phyloP scores from a whole-genome alignment of 2,888 invertebrate species.

The Chymomyza fuscimana region DNA sequence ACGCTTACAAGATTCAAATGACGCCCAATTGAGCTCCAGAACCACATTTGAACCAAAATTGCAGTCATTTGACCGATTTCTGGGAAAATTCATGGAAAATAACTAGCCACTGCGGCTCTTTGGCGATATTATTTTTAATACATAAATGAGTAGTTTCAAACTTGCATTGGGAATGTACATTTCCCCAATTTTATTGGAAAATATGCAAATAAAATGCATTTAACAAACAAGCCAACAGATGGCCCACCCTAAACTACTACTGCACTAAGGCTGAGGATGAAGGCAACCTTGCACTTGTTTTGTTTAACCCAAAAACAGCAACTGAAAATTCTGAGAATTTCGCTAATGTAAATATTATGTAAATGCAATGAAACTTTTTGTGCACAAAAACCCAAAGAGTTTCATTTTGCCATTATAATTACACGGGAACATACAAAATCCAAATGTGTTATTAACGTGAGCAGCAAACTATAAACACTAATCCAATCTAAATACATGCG shows the following conservation, averaged over 20 bases:
- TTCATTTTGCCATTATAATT: background rate
- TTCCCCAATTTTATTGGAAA: too few species aligned
- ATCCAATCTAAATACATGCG: conserved; percentile 44
- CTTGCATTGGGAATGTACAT: too few species aligned
- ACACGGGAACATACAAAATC: conserved; percentile 13
- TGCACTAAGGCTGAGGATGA: background rate
- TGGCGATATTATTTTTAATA: too few species aligned
- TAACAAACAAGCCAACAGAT: too few species aligned
- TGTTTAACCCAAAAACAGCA: background rate
- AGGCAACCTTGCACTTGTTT: background rate
- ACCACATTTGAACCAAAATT: too few species aligned
- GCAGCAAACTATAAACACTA: conserved; percentile 33
- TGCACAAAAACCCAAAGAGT: background rate
- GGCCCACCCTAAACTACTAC: background rate
- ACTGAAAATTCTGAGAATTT: conserved; percentile 20
- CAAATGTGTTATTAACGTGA: conserved; percentile 46
- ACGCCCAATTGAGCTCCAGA: too few species aligned
- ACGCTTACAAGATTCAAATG: too few species aligned
- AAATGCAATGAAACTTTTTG: conserved; percentile 42
- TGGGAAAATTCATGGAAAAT: too few species aligned
- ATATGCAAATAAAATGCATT: too few species aligned
- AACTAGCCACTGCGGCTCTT: too few species aligned
- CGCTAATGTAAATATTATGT: conserved; percentile 58
- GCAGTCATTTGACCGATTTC: too few species aligned
- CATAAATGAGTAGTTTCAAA: too few species aligned